phyloP scores from a whole-genome alignment of 2,888 invertebrate genomes.

The Lycophotia porphyrea region DNA sequence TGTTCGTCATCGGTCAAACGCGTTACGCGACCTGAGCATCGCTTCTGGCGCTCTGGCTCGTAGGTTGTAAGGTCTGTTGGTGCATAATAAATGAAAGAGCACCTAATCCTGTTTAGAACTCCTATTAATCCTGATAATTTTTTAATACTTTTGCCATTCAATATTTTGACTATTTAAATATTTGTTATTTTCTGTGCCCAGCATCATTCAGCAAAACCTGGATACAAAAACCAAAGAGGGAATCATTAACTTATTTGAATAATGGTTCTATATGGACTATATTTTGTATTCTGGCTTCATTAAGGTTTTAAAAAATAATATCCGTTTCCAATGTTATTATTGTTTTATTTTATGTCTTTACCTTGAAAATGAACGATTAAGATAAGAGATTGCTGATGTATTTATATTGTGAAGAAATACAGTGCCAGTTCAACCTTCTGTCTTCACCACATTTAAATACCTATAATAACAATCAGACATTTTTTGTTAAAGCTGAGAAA shows the following conservation, averaged over 20 bases:
- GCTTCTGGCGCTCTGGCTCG: background rate
- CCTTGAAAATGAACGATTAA: background rate
- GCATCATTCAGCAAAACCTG: background rate
- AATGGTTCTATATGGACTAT: background rate
- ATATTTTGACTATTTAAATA: background rate
- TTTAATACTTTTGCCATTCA: background rate
- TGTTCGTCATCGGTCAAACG: too few species aligned
- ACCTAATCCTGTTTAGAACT: background rate
- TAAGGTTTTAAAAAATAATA: slow-evolving; percentile 4
- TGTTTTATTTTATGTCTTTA: background rate
- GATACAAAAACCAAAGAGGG: background rate
- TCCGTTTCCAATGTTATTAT: background rate
- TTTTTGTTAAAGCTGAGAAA: too few species aligned
- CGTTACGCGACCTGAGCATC: background rate
- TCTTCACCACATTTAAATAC: too few species aligned
- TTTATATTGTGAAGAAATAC: background rate
- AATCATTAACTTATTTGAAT: background rate
- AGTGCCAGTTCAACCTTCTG: background rate
- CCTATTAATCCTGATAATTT: background rate
- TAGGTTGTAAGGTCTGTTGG: background rate
- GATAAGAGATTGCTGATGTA: slow-evolving; percentile 4
- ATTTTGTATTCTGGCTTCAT: background rate
- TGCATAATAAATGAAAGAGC: background rate
- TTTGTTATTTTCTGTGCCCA: background rate
- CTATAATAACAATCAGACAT: too few species aligned